These are phyloP conservation scores for Ptilonorhynchus violaceus DNA, from an alignment of 2,113 vertebrate species.

Conservation along the genomic window DNA sequence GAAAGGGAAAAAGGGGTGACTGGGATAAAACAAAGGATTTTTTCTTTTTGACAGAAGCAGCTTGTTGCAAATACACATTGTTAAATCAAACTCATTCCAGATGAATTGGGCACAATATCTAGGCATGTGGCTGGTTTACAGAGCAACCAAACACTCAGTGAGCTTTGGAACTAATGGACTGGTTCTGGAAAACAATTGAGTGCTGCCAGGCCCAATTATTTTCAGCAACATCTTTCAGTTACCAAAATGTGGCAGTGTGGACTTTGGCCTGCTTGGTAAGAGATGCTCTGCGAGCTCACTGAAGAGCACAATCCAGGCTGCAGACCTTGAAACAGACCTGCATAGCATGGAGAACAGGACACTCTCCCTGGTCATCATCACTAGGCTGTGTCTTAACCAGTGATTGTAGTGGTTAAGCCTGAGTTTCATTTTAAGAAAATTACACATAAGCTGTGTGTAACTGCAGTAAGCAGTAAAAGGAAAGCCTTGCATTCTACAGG, in stretches of 20 bases:
- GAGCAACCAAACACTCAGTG: constrained; percentile 31
- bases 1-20: not conserved
- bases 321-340: not conserved
- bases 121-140: constrained; percentile 68
- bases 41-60: constrained; percentile 11
- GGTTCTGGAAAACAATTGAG: constrained; percentile 55
- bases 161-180: constrained; percentile 57
- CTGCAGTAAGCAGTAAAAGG: not conserved
- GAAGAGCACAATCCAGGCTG: constrained; percentile 2
- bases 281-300: constrained; percentile 27
- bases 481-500: not conserved
- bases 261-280: constrained; percentile 56
- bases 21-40: not conserved
- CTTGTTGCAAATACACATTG: constrained; percentile 10
- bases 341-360: not conserved
- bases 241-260: constrained; percentile 64
- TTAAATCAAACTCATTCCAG: constrained; percentile 61
- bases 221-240: constrained; percentile 76
- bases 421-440: not conserved
- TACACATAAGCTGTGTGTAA: not conserved
- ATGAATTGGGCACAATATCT: constrained; percentile 70
- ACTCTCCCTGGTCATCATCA: not conserved
- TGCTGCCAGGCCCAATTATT: constrained; percentile 79
- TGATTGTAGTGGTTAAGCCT: not conserved
- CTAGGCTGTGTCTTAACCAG: not conserved